Evolutionary conservation across 2,797 vertebrate genomes (phyloP).

Genomic region (Luscinia megarhynchos): DNA sequence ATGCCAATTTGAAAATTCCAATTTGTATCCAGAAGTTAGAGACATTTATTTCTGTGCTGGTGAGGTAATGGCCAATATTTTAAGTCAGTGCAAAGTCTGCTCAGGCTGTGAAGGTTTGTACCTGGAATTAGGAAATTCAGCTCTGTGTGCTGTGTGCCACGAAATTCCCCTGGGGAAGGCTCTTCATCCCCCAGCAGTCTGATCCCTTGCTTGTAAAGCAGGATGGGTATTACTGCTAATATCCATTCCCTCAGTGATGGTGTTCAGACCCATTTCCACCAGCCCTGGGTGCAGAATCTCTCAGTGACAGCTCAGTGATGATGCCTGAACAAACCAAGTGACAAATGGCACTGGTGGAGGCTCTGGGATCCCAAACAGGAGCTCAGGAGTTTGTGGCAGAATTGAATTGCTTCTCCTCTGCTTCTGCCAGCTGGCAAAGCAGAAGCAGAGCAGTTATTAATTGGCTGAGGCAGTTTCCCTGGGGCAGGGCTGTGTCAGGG

Average conservation of each 20-base stretch:
- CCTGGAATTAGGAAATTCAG: neutral
- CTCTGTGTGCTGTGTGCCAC: neutral
- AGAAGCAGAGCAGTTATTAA: neutral
- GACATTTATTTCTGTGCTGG: neutral
- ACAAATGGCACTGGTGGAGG: neutral
- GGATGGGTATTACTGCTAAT: neutral
- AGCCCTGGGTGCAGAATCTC: neutral
- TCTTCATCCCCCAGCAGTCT: neutral
- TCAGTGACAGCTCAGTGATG: neutral
- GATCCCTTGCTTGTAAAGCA: neutral
- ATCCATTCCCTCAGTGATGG: accelerated
- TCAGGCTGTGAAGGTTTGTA: neutral
- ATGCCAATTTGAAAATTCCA: constrained; percentile 1
- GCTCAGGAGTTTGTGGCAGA: neutral
- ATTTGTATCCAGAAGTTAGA: neutral
- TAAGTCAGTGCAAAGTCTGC: neutral
- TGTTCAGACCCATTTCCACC: neutral
- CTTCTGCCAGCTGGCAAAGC: constrained; percentile 8
- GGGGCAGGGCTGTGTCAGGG: neutral
- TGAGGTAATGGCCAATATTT: constrained; percentile 1
- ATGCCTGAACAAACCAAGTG: neutral
- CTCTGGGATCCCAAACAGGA: neutral
- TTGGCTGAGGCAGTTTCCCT: neutral
- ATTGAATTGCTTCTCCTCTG: neutral
- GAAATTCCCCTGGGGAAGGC: neutral